Evolutionary conservation across 2,797 vertebrate species (phyloP).

Genomic region (Hypotaenidia okinawae): DNA sequence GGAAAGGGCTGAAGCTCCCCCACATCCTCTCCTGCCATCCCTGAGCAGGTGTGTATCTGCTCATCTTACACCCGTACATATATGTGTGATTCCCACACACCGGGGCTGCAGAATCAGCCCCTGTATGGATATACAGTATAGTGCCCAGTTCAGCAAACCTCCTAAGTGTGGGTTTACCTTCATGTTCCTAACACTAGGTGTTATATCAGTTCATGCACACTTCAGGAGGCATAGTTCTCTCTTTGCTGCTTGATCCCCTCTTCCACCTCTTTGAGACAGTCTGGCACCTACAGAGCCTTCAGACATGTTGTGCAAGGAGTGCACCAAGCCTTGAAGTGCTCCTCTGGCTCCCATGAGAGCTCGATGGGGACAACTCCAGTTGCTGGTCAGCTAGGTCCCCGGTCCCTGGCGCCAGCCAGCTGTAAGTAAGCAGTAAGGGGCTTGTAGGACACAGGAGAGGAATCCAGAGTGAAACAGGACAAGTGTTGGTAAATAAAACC

Average conservation of each 20-base stretch:
- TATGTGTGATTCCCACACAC: neutral
- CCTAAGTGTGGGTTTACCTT: neutral
- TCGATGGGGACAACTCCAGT: fast-evolving
- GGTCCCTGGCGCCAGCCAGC: fast-evolving
- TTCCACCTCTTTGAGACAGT: neutral
- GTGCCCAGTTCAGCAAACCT: neutral
- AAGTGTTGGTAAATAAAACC: neutral
- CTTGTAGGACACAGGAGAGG: neutral
- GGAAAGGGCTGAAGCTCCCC: neutral
- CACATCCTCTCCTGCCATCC: neutral
- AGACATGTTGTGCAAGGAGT: fast-evolving
- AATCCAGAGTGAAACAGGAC: neutral
- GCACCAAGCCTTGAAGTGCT: neutral
- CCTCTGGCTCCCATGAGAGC: neutral
- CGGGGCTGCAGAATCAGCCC: neutral
- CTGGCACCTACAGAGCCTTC: neutral
- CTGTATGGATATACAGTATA: neutral
- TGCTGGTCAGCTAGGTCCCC: fast-evolving
- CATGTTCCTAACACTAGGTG: fast-evolving
- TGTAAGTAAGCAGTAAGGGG: fast-evolving
- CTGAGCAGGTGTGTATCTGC: neutral
- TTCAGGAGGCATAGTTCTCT: neutral
- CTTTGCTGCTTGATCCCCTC: neutral
- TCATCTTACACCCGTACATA: neutral
- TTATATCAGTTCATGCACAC: neutral